These are phyloP conservation scores for Acholoe squamosa DNA, from an alignment of 2,888 invertebrate genomes.

Conservation along the genomic window DNA sequence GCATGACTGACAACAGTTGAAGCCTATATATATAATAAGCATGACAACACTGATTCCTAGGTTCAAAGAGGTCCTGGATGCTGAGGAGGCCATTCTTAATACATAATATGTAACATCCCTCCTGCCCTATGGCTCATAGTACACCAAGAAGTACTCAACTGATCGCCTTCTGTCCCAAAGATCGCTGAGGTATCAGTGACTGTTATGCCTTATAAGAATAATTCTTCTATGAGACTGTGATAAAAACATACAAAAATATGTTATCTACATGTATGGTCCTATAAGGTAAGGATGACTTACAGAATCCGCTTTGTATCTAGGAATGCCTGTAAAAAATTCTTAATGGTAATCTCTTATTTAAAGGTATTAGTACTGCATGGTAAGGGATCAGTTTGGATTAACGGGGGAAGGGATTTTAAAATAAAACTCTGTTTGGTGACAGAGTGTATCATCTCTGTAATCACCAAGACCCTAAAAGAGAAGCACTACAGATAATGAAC, in stretches of 20 bases:
- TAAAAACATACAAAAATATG: constrained; percentile 59
- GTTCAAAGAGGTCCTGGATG: no score
- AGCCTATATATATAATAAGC: constrained; percentile 14
- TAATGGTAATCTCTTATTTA: neutral
- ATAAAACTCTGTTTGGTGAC: no score
- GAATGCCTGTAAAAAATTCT: neutral
- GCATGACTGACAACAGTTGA: neutral
- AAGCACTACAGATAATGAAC: neutral
- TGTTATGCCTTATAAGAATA: constrained; percentile 45
- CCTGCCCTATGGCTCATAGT: no score
- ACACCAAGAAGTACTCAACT: neutral
- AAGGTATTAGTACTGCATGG: neutral
- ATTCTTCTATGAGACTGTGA: constrained; percentile 41
- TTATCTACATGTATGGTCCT: neutral
- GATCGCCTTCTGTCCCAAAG: neutral
- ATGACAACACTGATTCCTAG: neutral
- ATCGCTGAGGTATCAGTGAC: constrained; percentile 28
- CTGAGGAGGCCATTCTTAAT: neutral
- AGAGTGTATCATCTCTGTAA: no score
- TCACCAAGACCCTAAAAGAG: neutral
- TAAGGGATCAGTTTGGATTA: neutral
- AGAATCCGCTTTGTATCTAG: neutral
- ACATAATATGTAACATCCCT: neutral
- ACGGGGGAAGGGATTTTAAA: no score
- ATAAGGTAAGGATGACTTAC: neutral